Base-by-base conservation (phyloP, 2,113 vertebrate species). In the Sebastes schlegelii region DNA sequence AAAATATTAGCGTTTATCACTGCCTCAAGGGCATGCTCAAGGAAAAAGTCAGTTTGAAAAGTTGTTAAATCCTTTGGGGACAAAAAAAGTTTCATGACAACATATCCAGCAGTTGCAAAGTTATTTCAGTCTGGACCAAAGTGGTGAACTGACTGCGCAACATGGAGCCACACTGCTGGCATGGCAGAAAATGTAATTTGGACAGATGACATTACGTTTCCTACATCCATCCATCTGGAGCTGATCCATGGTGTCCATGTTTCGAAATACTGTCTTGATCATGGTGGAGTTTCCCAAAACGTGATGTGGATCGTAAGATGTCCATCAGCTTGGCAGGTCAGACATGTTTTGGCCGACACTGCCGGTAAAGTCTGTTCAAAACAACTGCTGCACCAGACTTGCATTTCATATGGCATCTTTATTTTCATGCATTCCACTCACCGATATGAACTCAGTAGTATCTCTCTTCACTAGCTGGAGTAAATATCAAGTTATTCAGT, bases 281-380 rank as follows among this genome's bases (percentile, higher is more conserved):
- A 46, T 19, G 58, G 12, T 23, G 2, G 46, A 46, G 23, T n/a
- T 12, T 17, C 1, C 19, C 40, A 46, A 67, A 67, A 21, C 54
- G n/a, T 19, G n/a, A 49, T 57, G 65, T 14, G 1, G 7, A 42
- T 5, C 2, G 6, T 43, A 57, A 49, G 26, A 68, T 51, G 55
- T 62, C 8, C 8, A 63, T 79, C 63, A 49, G 57, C 17, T 57
- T 57, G 49, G 58, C 49, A 43, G 57, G 57, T 63, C 70, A 68
- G 63, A 63, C 57, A 1, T 46, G 26, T 74, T 1, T 14, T 21
- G 43, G 3, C 23, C 23, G 62, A 40, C 34, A 4, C 21, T 2
- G 65, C 58, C 71, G 16, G 11, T 21, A 23, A 52, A 79, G 48
- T 74, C 63, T 79, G 76, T 11, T 66, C n/a, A 23, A 49, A 66